phyloP scores from a whole-genome alignment of 1,140 invertebrate species.

The Bursaphelenchus mucronatus region DNA sequence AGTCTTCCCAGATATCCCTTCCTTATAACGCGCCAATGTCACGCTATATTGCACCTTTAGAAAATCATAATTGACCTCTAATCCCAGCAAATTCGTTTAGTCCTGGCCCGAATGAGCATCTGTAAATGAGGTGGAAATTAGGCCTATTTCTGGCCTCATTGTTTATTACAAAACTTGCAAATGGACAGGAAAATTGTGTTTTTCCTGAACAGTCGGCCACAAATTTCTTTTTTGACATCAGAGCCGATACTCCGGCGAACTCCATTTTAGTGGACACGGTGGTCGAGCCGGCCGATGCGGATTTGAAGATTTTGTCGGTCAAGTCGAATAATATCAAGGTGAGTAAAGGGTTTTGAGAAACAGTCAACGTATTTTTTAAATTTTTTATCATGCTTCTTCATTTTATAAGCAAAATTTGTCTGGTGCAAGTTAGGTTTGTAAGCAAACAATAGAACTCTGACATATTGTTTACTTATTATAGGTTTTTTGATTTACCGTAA shows the following conservation, averaged over 20 bases:
- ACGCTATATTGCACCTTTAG: too few species aligned
- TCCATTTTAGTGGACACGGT: slow-evolving; percentile 52
- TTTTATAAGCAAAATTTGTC: too few species aligned
- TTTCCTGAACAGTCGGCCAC: slow-evolving; percentile 47
- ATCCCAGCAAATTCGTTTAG: too few species aligned
- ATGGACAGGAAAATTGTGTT: slow-evolving; percentile 14
- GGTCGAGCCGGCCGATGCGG: slow-evolving; percentile 54
- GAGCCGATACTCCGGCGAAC: slow-evolving; percentile 36
- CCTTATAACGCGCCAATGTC: too few species aligned
- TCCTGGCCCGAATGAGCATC: too few species aligned
- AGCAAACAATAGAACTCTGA: neutral
- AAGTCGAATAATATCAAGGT: slow-evolving; percentile 51
- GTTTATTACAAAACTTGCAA: too few species aligned
- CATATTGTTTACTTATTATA: too few species aligned
- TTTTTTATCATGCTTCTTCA: neutral
- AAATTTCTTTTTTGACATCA: slow-evolving; percentile 56
- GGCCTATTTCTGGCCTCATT: too few species aligned
- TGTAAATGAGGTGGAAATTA: too few species aligned
- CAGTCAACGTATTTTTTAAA: neutral
- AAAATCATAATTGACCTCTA: too few species aligned
- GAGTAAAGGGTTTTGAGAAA: slow-evolving; percentile 3
- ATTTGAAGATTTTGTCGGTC: slow-evolving; percentile 41
- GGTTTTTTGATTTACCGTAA: neutral
- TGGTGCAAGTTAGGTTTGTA: too few species aligned
- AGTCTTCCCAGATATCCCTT: too few species aligned